These are phyloP conservation scores for Macrophya annulata DNA, from an alignment of 2,888 invertebrate genomes.

Conservation along the genomic window DNA sequence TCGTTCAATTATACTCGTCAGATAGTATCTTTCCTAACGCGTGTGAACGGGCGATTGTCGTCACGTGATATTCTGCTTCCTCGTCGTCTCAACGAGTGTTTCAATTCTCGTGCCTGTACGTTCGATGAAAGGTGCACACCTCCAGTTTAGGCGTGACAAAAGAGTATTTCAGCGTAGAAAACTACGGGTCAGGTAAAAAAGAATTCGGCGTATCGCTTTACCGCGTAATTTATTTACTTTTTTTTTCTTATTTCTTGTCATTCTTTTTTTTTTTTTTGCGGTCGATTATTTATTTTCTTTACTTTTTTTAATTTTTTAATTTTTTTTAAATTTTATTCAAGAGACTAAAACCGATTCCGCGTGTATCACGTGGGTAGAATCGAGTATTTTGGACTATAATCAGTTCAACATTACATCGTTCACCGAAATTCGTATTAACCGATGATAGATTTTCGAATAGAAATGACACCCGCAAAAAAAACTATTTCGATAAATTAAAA, in stretches of 20 bases:
- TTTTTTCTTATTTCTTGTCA: not conserved
- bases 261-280: not conserved
- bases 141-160: constrained; percentile 46
- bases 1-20: constrained; percentile 34
- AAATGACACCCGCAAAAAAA: not conserved
- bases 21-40: constrained; percentile 22
- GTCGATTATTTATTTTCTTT: not conserved
- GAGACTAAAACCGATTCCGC: not conserved
- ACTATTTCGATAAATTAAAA: constrained; percentile 2
- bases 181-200: not conserved
- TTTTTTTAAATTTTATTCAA: not conserved
- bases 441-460: constrained; percentile 17
- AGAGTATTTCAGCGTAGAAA: constrained; percentile 31
- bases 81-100: constrained; percentile 25
- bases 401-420: not conserved
- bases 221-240: constrained; percentile 9
- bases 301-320: not conserved
- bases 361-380: not conserved
- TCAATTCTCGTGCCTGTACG: constrained; percentile 22
- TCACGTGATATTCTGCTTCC: constrained; percentile 38
- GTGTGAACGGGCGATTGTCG: constrained; percentile 38
- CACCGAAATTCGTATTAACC: not conserved
- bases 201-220: constrained; percentile 10
- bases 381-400: constrained; percentile 1
- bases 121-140: constrained; percentile 41